Percentiles rank a stretch among this genome's conserved stretches.
Conservation (phyloP, 2,113 vertebrate genomes). For the Collichthys lucidus region DNA sequence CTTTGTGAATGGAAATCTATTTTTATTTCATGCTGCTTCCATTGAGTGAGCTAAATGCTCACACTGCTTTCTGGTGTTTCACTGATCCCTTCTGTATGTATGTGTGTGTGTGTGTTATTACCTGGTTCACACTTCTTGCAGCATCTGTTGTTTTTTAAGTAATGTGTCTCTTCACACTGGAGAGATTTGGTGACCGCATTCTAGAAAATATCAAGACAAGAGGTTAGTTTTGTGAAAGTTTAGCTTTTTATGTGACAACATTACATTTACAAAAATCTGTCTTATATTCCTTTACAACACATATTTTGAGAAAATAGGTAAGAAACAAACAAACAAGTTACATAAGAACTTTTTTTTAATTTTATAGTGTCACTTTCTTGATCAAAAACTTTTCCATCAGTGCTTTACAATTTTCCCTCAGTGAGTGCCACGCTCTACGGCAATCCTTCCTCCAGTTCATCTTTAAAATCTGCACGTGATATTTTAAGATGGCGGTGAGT, state of each 20-base stretch:
- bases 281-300: background rate
- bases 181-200: conserved; percentile 59
- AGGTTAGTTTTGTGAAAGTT: background rate
- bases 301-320: background rate
- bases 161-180: conserved; percentile 73
- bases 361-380: background rate
- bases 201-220: conserved; percentile 63
- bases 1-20: conserved; percentile 58
- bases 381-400: conserved; percentile 14
- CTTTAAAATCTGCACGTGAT: conserved; percentile 30
- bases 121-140: conserved; percentile 83
- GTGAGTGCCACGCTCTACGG: background rate
- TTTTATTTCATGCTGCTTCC: conserved; percentile 25
- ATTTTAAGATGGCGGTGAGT: conserved; percentile 60
- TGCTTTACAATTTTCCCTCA: background rate
- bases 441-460: background rate
- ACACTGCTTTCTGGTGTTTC: background rate
- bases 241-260: background rate
- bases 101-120: conserved; percentile 49
- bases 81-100: background rate
- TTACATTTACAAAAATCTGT: background rate
- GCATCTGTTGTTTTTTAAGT: conserved; percentile 70
- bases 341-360: background rate
- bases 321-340: background rate
- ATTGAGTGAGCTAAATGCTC: conserved; percentile 17